Evolutionary conservation across 2,113 vertebrate genomes (phyloP).

Genomic region (Pseudorhombus dupliciocellatus): DNA sequence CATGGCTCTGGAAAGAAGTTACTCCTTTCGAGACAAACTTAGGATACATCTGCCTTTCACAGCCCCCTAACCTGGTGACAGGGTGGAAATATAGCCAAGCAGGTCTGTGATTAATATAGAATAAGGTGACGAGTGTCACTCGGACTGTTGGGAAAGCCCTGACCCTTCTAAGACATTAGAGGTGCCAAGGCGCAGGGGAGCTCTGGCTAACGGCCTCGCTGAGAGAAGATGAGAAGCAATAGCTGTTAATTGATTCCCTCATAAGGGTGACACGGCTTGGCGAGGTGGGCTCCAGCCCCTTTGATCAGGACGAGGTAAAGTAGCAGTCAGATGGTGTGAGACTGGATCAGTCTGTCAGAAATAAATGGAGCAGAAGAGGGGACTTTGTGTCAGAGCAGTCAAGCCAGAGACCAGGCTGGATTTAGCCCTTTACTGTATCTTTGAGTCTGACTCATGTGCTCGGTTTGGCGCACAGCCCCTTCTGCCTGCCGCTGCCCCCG

Average conservation of each 20-base stretch:
- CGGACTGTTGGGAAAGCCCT: constrained; percentile 18
- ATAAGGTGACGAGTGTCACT: constrained; percentile 31
- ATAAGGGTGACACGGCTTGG: constrained; percentile 43
- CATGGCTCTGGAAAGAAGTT: constrained; percentile 15
- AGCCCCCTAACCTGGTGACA: constrained; percentile 20
- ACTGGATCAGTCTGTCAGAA: constrained; percentile 55
- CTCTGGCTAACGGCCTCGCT: constrained; percentile 35
- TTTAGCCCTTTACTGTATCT: constrained; percentile 36
- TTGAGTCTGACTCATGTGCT: constrained; percentile 46
- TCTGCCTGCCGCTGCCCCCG: neutral
- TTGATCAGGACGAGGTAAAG: constrained; percentile 57
- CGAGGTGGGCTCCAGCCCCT: constrained; percentile 58
- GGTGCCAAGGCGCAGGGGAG: constrained; percentile 18
- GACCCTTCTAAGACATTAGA: constrained; percentile 15
- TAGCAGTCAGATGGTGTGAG: constrained; percentile 50
- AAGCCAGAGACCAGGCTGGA: constrained; percentile 38
- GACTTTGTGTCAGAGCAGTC: constrained; percentile 44
- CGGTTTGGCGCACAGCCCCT: constrained; percentile 25
- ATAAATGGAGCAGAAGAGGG: constrained; percentile 56
- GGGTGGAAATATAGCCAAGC: constrained; percentile 18
- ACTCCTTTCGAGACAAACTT: constrained; percentile 33
- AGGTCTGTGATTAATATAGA: constrained; percentile 37
- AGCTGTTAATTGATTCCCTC: constrained; percentile 66
- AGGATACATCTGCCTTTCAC: constrained; percentile 4
- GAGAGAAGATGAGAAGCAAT: constrained; percentile 53